Evolutionary conservation across 1,140 invertebrate genomes (phyloP), one percentile per base, ranked within the genome.

Genomic region (Pteromalus puparum): DNA sequence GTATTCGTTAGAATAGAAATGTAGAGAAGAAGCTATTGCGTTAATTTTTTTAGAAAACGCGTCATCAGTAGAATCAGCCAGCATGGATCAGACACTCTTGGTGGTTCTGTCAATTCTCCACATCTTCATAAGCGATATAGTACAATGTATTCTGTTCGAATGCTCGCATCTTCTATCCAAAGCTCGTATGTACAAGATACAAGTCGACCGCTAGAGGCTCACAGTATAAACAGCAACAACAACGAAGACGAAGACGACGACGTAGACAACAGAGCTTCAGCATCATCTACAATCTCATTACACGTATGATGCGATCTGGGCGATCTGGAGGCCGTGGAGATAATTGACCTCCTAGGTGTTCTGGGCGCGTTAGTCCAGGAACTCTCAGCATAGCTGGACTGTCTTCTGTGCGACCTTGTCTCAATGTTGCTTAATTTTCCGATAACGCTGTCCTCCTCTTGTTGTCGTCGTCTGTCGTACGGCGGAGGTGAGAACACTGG

Each of bases 401-500:
- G 93, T 61, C 94, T 89, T 18, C 91, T 88, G 77, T 90, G 93
- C 88, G 88, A 91, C 4, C 28, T 80, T 15, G 34, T 30, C 18
- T 34, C 72, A 38, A 76, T 26, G 10, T 76, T 48, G 18, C 12
- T 30, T 1, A 34, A 1, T 21, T 26, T 30, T 5, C 73, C 30
- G 18, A 30, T 26, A 7, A 42, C 21, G 34, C 73, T 75, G 3
- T 70, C 67, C 13, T 61, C 76, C 12, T 73, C 82, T 1, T 13
- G 21, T 18, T 26, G 70, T 15, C 42, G 68, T 26, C 6, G 26
- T 1, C 67, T 42, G 6, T 89, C 93, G 84, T 95, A 95, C 0
- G 96, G 96, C 4, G 96, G 96, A 4, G 97, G 97, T 0, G 97
- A 97, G 92, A 97, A 97, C 18, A 97, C 96, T 1, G 97, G 96